phyloP scores from a whole-genome alignment of 1,140 invertebrate species.

The Cotesia chilonis region DNA sequence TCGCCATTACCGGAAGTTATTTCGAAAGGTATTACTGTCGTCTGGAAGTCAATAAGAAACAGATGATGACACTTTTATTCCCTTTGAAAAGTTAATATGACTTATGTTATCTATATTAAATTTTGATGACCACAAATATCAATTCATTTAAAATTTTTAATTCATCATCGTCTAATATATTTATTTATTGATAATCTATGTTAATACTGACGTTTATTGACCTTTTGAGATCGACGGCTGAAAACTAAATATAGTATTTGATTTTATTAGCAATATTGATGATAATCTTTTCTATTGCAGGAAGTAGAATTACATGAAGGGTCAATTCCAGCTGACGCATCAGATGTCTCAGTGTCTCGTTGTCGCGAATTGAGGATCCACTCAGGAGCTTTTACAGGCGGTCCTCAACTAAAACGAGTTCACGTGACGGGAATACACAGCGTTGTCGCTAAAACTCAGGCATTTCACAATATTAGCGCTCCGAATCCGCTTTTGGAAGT shows the following conservation, averaged over 20 bases:
- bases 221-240: too few species aligned
- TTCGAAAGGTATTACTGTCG: constrained; percentile 47
- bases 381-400: constrained; percentile 62
- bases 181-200: not conserved
- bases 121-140: too few species aligned
- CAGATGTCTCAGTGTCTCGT: constrained; percentile 69
- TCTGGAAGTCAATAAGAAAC: constrained; percentile 18
- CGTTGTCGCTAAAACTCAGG: constrained; percentile 65
- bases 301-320: constrained; percentile 65
- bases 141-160: too few species aligned
- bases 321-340: constrained; percentile 65
- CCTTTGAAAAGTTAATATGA: not conserved
- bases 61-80: constrained; percentile 1
- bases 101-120: not conserved
- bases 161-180: not conserved
- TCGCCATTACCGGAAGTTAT: constrained; percentile 50
- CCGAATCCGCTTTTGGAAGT: constrained; percentile 67
- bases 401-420: constrained; percentile 61
- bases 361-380: constrained; percentile 69
- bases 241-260: not conserved
- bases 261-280: not conserved
- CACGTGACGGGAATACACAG: constrained; percentile 63
- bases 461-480: constrained; percentile 67
- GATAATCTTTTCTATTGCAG: constrained; percentile 55
- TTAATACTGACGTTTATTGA: too few species aligned